These are phyloP conservation scores for Triplophysa rosa DNA, from an alignment of 2,113 vertebrate species.

Conservation along the genomic window DNA sequence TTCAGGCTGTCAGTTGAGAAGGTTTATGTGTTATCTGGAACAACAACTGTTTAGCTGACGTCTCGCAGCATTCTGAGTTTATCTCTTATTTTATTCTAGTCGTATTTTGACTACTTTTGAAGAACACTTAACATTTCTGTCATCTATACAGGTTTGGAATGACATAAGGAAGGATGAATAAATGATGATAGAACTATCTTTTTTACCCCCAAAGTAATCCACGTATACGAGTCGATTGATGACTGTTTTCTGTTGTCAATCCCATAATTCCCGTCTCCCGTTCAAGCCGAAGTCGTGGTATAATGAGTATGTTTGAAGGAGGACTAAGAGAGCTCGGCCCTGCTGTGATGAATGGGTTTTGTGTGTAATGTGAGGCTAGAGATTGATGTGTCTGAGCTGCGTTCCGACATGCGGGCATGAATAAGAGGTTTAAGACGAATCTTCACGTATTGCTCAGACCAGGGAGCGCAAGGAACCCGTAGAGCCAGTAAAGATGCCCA, in stretches of 20 bases:
- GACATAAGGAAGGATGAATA: no score
- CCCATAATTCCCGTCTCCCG: no score
- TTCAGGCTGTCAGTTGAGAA: constrained; percentile 56
- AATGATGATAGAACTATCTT: no score
- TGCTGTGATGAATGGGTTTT: background rate
- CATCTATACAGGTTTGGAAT: background rate
- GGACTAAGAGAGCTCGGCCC: no score
- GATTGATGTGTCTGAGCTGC: no score
- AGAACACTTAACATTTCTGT: no score
- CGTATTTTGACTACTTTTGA: no score
- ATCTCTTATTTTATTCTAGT: background rate
- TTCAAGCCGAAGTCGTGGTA: no score
- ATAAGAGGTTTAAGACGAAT: background rate
- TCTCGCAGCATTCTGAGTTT: background rate
- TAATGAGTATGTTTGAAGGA: no score
- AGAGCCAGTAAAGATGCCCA: constrained; percentile 52
- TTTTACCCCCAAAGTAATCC: no score
- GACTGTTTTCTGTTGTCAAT: no score
- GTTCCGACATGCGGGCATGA: background rate
- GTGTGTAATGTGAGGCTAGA: background rate
- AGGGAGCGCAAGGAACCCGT: background rate
- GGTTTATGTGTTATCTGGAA: constrained; percentile 58
- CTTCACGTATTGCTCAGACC: background rate
- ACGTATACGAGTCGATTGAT: no score
- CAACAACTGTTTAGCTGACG: constrained; percentile 53